These are phyloP conservation scores for Pseudocheirus occidentalis DNA, from an alignment of 2,797 vertebrate genomes.

Conservation along the genomic window DNA sequence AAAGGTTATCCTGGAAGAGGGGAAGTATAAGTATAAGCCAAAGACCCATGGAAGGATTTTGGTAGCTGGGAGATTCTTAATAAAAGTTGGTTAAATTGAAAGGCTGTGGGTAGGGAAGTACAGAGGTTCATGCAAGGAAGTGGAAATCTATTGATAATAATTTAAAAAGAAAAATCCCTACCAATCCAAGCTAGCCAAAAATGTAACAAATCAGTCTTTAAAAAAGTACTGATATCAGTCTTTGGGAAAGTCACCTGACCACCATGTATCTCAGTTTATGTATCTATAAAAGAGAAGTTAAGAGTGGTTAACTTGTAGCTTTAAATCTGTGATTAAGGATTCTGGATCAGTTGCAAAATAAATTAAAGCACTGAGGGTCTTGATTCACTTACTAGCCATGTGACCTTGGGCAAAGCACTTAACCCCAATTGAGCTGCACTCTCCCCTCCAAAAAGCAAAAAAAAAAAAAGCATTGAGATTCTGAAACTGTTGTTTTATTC, in stretches of 20 bases:
- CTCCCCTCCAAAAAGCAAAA: too few species aligned
- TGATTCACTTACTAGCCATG: too few species aligned
- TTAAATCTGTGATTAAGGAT: background rate
- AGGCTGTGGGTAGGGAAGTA: background rate
- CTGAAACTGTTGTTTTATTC: background rate
- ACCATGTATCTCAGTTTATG: background rate
- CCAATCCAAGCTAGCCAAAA: background rate
- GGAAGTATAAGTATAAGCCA: background rate
- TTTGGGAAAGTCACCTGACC: background rate
- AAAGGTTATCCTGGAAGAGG: background rate
- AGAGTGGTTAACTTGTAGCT: background rate
- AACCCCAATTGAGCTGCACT: too few species aligned
- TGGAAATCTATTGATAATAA: too few species aligned
- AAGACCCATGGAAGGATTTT: background rate
- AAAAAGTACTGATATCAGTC: background rate
- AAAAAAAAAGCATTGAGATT: background rate
- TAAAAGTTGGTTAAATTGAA: background rate
- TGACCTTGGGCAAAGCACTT: too few species aligned
- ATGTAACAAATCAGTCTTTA: background rate
- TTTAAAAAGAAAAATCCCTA: background rate
- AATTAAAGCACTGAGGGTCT: background rate
- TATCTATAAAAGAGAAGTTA: background rate
- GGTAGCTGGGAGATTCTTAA: background rate
- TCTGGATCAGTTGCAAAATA: background rate
- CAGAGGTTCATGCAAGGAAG: too few species aligned